Conservation (phyloP, 1,140 invertebrate genomes). For the silkworm (Bombyx mori) region ASM3026992v2 NC_085110.1:10509501-10510000, state of each 20-base stretch:
- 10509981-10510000: too few relatives aligned
- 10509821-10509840: not conserved
- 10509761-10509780: not conserved
- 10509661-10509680: conserved; percentile 18
- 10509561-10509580: conserved; percentile 17
- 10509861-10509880: not conserved
- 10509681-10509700: conserved; percentile 44
- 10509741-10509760: conserved; percentile 6
- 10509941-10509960: too few relatives aligned
- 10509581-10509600: conserved; percentile 27
- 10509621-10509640: conserved; percentile 27
- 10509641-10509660: conserved; percentile 24
- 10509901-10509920: too few relatives aligned
- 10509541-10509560: conserved; percentile 15
- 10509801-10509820: not conserved
- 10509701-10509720: conserved; percentile 35
- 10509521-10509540: too few relatives aligned
- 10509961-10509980: too few relatives aligned
- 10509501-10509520: too few relatives aligned
- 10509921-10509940: too few relatives aligned
- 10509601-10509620: conserved; percentile 21
- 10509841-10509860: not conserved
- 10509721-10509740: conserved; percentile 3
- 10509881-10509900: too few relatives aligned
- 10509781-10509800: too few relatives aligned